These are phyloP conservation scores for Nymphicus hollandicus DNA, from an alignment of 2,113 vertebrate species.

Conservation along the genomic window DNA sequence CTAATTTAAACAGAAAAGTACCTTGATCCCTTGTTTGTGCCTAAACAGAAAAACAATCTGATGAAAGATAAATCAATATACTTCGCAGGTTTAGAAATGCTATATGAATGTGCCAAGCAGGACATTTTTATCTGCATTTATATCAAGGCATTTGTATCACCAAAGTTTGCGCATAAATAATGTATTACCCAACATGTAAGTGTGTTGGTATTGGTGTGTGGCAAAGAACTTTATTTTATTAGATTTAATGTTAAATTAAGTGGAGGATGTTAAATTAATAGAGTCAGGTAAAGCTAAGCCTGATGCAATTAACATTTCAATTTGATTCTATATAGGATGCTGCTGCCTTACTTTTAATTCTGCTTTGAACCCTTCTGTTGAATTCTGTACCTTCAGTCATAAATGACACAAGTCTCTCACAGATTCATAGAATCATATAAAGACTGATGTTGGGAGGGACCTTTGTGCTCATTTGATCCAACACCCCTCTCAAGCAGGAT, in stretches of 20 bases:
- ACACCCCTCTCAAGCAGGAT: not conserved
- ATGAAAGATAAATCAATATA: not conserved
- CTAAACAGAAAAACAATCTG: not conserved
- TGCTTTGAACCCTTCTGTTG: not conserved
- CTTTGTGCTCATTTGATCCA: not conserved
- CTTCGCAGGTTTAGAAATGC: not conserved
- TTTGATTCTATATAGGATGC: not conserved
- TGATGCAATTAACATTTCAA: not conserved
- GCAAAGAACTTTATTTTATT: not conserved
- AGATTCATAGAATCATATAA: not conserved
- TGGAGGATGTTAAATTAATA: not conserved
- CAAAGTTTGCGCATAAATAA: not conserved
- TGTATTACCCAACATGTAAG: not conserved
- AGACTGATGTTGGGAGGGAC: not conserved
- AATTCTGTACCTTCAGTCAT: not conserved
- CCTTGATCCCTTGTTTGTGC: conserved; percentile 7
- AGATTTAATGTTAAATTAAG: not conserved
- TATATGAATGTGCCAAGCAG: not conserved
- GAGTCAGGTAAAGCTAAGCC: not conserved
- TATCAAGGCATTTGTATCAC: not conserved
- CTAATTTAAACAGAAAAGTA: not conserved
- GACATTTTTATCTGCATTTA: not conserved
- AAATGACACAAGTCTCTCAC: not conserved
- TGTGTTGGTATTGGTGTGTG: not conserved
- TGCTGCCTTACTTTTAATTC: not conserved